A percentile compares a stretch with the other conserved stretches of the same genome.
These are phyloP conservation scores for Silvanus unidentatus DNA, from an alignment of 2,888 invertebrate genomes.

Conservation along the genomic window DNA sequence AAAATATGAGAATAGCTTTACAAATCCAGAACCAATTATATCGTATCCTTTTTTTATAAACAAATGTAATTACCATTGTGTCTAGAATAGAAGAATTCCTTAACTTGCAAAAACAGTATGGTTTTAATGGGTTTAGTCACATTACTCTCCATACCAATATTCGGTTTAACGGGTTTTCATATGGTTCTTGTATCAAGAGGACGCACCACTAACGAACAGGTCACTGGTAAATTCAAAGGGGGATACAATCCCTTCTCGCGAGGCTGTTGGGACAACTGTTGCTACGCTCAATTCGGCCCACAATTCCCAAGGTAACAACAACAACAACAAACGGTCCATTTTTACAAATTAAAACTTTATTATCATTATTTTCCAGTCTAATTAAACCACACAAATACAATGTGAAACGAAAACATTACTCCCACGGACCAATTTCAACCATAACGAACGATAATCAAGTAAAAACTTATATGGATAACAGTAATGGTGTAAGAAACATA, in stretches of 20 bases:
- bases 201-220: conserved; percentile 98
- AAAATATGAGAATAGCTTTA: conserved; percentile 73
- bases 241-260: conserved; percentile 97
- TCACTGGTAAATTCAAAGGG: conserved; percentile 97
- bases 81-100: conserved; percentile 23
- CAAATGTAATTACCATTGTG: background rate
- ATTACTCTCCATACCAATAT: conserved; percentile 90
- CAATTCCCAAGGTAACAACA: conserved; percentile 86
- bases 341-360: conserved; percentile 1
- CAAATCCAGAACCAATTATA: conserved; percentile 74
- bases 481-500: conserved; percentile 71
- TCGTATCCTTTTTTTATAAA: conserved; percentile 76
- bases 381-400: conserved; percentile 63
- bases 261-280: conserved; percentile 93
- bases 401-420: conserved; percentile 54
- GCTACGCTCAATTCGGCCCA: conserved; percentile 91
- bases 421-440: conserved; percentile 48
- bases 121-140: conserved; percentile 88
- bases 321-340: conserved; percentile 5
- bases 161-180: conserved; percentile 97
- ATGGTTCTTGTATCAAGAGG: conserved; percentile 94
- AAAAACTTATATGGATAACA: conserved; percentile 93
- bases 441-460: conserved; percentile 75
- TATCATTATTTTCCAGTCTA: too few relatives aligned
- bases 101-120: conserved; percentile 55